These are phyloP conservation scores for Xylota segnis DNA, from an alignment of 2,888 invertebrate genomes.

Conservation along the genomic window DNA sequence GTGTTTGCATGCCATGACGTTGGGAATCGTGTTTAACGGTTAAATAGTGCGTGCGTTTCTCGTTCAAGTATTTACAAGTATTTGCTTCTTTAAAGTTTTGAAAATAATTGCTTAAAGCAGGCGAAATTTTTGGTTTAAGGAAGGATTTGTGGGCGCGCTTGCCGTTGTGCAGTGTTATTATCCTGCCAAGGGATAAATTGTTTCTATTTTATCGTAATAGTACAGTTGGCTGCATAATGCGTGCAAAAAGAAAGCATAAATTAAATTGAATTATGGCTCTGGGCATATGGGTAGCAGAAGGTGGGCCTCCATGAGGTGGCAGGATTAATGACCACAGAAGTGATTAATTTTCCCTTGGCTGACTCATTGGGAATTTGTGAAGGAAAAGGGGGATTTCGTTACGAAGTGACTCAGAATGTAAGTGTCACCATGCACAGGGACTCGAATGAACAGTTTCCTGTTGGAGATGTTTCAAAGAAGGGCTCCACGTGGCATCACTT, in stretches of 20 bases:
- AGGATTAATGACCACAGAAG: slow-evolving; percentile 45
- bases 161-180: not conserved
- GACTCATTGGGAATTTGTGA: slow-evolving; percentile 20
- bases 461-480: too few species aligned
- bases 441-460: too few species aligned
- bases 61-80: slow-evolving; percentile 34
- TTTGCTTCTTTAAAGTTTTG: slow-evolving; percentile 21
- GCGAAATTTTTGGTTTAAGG: slow-evolving; percentile 5
- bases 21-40: slow-evolving; percentile 39
- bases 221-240: slow-evolving; percentile 45
- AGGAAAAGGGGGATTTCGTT: not conserved
- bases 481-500: too few species aligned
- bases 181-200: slow-evolving; percentile 1
- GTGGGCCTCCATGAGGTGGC: slow-evolving; percentile 22
- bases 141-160: slow-evolving; percentile 26
- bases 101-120: slow-evolving; percentile 28
- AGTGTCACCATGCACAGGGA: too few species aligned
- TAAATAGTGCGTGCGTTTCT: slow-evolving; percentile 67
- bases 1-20: slow-evolving; percentile 60
- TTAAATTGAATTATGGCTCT: slow-evolving; percentile 57
- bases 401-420: not conserved
- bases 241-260: slow-evolving; percentile 66
- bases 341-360: slow-evolving; percentile 22
- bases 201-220: slow-evolving; percentile 19
- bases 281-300: slow-evolving; percentile 9